Base-by-base conservation (phyloP, 2,888 invertebrate species). In the Erebia aethiops region DNA sequence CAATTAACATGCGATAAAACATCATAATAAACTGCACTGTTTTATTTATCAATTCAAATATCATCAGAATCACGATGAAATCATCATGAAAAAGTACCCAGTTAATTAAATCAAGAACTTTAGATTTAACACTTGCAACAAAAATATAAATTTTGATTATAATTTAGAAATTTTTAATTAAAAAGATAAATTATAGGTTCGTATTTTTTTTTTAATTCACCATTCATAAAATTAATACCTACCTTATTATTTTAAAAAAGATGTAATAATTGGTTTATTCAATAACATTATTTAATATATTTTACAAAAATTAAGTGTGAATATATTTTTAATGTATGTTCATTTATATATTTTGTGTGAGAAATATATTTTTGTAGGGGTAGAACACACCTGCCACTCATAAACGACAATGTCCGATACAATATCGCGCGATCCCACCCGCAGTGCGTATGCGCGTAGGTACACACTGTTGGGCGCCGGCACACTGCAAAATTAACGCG, bases 401-500 rank as follows among this genome's bases (percentile, higher is more conserved):
- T 84, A 84, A 82, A 84, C 79, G 54, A 60, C 57, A 58, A 41
- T 52, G 26, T 67, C 57, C 41, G 35, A 58, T 21, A 46, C 41
- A 18, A 63, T 69, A 58, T 41, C 21, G 49, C 71, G 65, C 57
- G 18, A 35, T 46, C 58, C 16, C 57, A 51, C 57, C 58, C 16
- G 57, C 61, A 61, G 74, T 83, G 84, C 84, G 84, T 85, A 75
- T 79, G 87, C 90, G 90, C 89, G 88, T 82, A 62, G 18, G 14
- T 14, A 76, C 73, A 70, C 79, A 74, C 77, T 78, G 75, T 77
- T 80, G 70, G 77, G 75, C 86, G 81, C 82, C 84, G 77, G 79
- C 81, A 82, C 81, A 89, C 90, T 91, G 88, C 86, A 84, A 81
- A 74, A 84, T 83, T 78, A 83, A 84, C 83, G 77, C 79, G 78